Percentiles rank a stretch among this genome's conserved stretches.
phyloP scores from a whole-genome alignment of 2,113 vertebrate genomes.

The Urocynchramus pylzowi region DNA sequence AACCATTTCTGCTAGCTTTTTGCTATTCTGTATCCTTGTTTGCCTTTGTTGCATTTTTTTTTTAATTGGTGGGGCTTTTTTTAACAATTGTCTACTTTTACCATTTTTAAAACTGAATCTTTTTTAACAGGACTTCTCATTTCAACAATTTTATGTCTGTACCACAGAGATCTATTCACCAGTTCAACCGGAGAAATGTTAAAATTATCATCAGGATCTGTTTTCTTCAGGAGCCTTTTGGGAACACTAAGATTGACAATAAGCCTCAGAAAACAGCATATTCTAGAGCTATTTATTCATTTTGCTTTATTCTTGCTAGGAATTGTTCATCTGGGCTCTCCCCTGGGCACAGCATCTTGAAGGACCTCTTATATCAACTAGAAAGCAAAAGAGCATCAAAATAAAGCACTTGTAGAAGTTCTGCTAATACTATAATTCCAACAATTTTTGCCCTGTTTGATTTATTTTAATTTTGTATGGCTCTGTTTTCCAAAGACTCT shows the following conservation, averaged over 20 bases:
- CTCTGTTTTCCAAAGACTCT: background rate
- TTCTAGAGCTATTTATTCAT: background rate
- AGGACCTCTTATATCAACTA: background rate
- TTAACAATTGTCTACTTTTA: background rate
- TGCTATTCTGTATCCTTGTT: background rate
- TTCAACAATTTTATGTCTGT: background rate
- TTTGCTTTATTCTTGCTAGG: background rate
- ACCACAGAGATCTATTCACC: background rate
- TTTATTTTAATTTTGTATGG: background rate
- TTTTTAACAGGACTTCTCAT: background rate
- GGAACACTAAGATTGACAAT: background rate
- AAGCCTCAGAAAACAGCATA: background rate
- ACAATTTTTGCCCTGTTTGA: background rate
- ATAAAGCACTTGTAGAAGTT: background rate
- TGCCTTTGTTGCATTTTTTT: background rate
- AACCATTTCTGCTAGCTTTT: background rate
- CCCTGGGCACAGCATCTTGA: background rate
- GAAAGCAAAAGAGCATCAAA: background rate
- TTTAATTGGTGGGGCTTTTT: background rate
- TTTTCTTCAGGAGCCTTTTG: conserved; percentile 5
- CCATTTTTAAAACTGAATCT: background rate
- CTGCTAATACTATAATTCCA: background rate
- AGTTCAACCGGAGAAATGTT: background rate
- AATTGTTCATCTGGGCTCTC: background rate
- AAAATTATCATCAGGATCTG: conserved; percentile 26